Evolutionary conservation across 2,888 invertebrate genomes (phyloP).

Genomic region (Salticus scenicus): DNA sequence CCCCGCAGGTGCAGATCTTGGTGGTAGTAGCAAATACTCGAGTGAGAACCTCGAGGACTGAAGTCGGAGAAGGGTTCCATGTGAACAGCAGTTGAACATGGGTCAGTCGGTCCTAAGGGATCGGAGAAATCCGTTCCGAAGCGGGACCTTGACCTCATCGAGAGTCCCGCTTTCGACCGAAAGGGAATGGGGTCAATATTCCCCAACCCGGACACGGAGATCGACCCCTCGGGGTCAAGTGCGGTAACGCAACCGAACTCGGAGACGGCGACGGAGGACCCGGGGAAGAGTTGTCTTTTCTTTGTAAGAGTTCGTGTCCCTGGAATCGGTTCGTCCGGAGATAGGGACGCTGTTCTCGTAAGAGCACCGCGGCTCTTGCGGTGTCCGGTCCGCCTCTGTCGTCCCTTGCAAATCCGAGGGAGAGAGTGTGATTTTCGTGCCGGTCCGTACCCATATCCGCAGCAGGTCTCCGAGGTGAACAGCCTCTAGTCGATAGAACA

Average conservation of each 20-base stretch:
- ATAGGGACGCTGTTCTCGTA: constrained; percentile 73
- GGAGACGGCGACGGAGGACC: constrained; percentile 74
- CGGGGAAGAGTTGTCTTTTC: constrained; percentile 77
- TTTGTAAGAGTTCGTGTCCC: constrained; percentile 76
- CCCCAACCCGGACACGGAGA: constrained; percentile 74
- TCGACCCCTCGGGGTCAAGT: constrained; percentile 66
- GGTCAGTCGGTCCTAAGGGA: constrained; percentile 76
- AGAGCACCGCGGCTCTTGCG: constrained; percentile 13
- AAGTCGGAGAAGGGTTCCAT: constrained; percentile 78
- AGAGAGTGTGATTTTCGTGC: constrained; percentile 68
- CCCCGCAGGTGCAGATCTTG: constrained; percentile 80
- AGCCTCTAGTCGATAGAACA: constrained; percentile 83
- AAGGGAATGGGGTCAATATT: constrained; percentile 28
- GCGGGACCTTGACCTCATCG: constrained; percentile 42
- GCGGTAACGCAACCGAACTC: constrained; percentile 76
- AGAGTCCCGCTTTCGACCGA: too few species aligned
- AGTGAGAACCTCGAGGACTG: constrained; percentile 77
- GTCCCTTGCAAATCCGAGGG: constrained; percentile 76
- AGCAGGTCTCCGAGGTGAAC: constrained; percentile 85
- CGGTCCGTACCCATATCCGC: constrained; percentile 79
- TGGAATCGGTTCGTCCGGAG: constrained; percentile 77
- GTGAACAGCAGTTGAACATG: constrained; percentile 79
- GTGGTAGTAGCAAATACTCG: constrained; percentile 82
- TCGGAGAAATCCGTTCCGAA: constrained; percentile 73
- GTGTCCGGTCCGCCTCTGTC: constrained; percentile 70